Conservation (phyloP, 2,888 invertebrate genomes). For the Dryobota labecula region DNA sequence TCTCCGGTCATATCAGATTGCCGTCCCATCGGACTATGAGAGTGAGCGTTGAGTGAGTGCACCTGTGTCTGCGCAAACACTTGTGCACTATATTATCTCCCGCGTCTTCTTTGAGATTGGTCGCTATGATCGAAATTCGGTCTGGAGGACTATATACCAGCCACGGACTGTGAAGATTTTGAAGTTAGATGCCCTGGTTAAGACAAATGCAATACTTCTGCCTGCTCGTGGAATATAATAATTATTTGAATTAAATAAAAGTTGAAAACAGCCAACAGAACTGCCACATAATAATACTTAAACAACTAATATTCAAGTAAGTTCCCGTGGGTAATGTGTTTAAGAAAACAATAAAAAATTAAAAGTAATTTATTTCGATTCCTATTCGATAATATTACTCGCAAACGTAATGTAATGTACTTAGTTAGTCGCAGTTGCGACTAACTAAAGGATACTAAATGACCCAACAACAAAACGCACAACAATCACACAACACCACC, state of each 20-base stretch:
- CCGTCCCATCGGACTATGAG: too few relatives aligned
- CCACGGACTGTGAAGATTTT: neutral
- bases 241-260: neutral
- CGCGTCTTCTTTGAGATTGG: too few relatives aligned
- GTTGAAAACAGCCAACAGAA: neutral
- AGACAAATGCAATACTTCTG: neutral
- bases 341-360: constrained; percentile 21
- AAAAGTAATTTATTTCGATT: constrained; percentile 11
- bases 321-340: neutral
- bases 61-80: too few relatives aligned
- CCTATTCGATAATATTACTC: neutral
- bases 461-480: too few relatives aligned
- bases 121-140: too few relatives aligned
- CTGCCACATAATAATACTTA: too few relatives aligned
- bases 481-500: too few relatives aligned
- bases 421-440: constrained; percentile 7
- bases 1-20: too few relatives aligned
- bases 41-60: too few relatives aligned
- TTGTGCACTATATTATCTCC: too few relatives aligned
- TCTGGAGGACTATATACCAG: too few relatives aligned
- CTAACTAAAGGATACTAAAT: too few relatives aligned
- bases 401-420: neutral
- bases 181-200: neutral
- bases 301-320: neutral
- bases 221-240: neutral